Evolutionary conservation across 2,113 vertebrate species (phyloP).

Genomic region (Eretmochelys imbricata): DNA sequence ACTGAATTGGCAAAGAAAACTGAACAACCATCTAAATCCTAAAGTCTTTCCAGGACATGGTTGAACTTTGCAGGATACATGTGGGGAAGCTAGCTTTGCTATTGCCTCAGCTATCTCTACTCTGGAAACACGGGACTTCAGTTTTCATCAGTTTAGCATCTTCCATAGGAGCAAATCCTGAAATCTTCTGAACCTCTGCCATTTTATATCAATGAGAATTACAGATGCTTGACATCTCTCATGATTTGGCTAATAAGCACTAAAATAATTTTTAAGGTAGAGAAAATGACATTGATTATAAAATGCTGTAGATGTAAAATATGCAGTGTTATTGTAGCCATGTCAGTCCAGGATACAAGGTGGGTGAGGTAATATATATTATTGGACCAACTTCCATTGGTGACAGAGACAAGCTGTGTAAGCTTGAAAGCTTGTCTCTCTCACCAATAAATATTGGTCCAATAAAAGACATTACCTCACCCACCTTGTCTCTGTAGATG

Average conservation of each 20-base stretch:
- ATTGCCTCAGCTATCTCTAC: not conserved
- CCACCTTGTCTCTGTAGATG: not conserved
- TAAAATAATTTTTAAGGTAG: not conserved
- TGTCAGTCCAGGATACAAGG: not conserved
- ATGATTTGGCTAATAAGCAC: not conserved
- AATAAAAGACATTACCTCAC: not conserved
- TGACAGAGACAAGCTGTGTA: not conserved
- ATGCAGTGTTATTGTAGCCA: not conserved
- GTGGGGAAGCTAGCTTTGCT: not conserved
- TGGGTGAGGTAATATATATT: not conserved
- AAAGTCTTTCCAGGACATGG: not conserved
- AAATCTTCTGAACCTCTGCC: not conserved
- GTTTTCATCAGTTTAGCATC: not conserved
- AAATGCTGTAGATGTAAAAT: accelerated
- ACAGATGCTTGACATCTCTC: not conserved
- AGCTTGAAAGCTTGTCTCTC: not conserved
- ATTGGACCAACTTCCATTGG: not conserved
- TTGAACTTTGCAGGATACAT: not conserved
- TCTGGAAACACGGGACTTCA: not conserved
- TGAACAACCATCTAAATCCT: not conserved
- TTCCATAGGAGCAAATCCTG: not conserved
- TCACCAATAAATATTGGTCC: not conserved
- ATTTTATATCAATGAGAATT: not conserved
- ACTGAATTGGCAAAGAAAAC: not conserved
- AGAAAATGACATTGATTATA: not conserved